These are phyloP conservation scores for Hippopotamus amphibius DNA, from an alignment of 2,113 vertebrate genomes.

Conservation along the genomic window DNA sequence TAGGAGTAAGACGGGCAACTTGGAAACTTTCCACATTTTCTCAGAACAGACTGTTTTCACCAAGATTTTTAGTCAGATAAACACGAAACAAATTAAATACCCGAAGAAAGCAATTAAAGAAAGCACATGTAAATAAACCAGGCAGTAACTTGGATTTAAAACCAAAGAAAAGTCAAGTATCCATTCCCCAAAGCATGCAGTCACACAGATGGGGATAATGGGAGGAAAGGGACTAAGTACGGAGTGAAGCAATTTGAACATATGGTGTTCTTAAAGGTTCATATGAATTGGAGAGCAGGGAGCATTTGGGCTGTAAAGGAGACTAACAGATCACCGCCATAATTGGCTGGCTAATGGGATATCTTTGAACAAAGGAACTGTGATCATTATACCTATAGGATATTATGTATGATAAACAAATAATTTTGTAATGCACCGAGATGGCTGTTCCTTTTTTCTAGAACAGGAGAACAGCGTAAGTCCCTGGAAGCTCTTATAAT, in stretches of 20 bases:
- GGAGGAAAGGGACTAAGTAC: slow-evolving; percentile 68
- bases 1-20: background rate
- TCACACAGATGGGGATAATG: slow-evolving; percentile 81
- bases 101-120: slow-evolving; percentile 64
- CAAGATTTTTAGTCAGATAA: slow-evolving; percentile 61
- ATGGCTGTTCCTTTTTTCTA: background rate
- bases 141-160: slow-evolving; percentile 75
- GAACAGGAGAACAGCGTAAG: background rate
- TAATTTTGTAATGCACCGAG: slow-evolving; percentile 31
- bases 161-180: slow-evolving; percentile 64
- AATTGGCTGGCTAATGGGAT: slow-evolving; percentile 75
- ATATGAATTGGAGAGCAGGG: slow-evolving; percentile 70
- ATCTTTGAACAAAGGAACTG: slow-evolving; percentile 60
- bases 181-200: slow-evolving; percentile 61
- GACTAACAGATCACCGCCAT: slow-evolving; percentile 77
- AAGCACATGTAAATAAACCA: slow-evolving; percentile 71
- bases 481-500: background rate
- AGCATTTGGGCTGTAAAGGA: slow-evolving; percentile 71
- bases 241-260: slow-evolving; percentile 76
- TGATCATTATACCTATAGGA: slow-evolving; percentile 69
- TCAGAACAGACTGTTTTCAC: slow-evolving; percentile 56
- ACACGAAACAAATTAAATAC: slow-evolving; percentile 61
- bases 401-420: slow-evolving; percentile 70
- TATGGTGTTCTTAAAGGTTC: slow-evolving; percentile 80
- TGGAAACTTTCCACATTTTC: slow-evolving; percentile 56